A percentile compares a stretch with the other conserved stretches of the same genome.
These are phyloP conservation scores for Lepisosteus oculatus DNA, from an alignment of 2,113 vertebrate genomes.

Conservation along the genomic window DNA sequence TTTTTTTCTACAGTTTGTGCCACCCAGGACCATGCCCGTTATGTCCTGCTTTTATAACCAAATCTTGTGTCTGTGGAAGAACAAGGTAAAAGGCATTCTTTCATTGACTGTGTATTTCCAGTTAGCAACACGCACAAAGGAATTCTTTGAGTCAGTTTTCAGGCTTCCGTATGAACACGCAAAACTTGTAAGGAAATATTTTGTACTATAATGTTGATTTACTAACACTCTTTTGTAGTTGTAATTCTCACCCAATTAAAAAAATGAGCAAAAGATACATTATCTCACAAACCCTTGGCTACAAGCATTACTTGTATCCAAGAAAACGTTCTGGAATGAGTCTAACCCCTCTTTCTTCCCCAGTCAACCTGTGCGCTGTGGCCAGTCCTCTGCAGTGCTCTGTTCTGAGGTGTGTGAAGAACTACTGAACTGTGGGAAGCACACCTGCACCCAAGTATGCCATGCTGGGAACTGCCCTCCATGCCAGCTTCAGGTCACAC, in stretches of 20 bases:
- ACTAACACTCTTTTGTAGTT: too few relatives aligned
- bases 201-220: too few relatives aligned
- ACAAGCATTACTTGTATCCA: too few relatives aligned
- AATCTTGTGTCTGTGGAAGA: conserved; percentile 86
- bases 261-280: too few relatives aligned
- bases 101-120: too few relatives aligned
- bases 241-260: too few relatives aligned
- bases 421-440: conserved; percentile 82
- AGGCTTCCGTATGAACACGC: too few relatives aligned
- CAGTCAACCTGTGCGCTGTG: conserved; percentile 92
- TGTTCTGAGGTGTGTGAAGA: conserved; percentile 82
- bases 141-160: too few relatives aligned
- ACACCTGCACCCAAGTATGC: conserved; percentile 84
- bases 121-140: too few relatives aligned
- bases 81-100: conserved; percentile 72
- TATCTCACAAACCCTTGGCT: too few relatives aligned
- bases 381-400: conserved; percentile 74
- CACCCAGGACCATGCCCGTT: conserved; percentile 96
- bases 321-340: too few relatives aligned
- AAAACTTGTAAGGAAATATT: too few relatives aligned
- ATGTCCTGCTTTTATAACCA: conserved; percentile 89
- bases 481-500: conserved; percentile 79
- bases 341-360: not conserved
- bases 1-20: conserved; percentile 72
- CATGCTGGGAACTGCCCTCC: conserved; percentile 82